These are phyloP conservation scores for Polypedilum vanderplanki DNA, from an alignment of 1,140 invertebrate species.

Conservation along the genomic window DNA sequence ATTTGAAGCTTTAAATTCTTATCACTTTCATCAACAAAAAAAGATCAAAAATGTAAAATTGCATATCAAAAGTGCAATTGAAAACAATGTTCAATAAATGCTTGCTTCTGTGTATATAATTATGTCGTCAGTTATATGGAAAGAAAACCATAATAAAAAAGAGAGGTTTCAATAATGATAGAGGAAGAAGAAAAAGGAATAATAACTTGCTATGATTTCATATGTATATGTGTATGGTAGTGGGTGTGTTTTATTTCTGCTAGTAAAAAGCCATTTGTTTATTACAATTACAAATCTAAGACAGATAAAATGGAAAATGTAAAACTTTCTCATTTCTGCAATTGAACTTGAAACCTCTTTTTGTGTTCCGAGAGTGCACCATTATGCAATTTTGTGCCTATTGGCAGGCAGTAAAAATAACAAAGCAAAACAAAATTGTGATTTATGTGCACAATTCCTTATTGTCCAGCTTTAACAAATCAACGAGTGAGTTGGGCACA, in stretches of 20 bases:
- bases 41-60: too few species aligned
- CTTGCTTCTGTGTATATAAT: too few species aligned
- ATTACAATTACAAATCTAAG: neutral
- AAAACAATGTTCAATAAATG: too few species aligned
- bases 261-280: too few species aligned
- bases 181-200: neutral
- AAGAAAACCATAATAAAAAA: too few species aligned
- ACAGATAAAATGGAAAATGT: neutral
- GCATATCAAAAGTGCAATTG: too few species aligned
- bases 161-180: neutral
- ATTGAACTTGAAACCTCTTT: conserved; percentile 1
- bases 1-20: too few species aligned
- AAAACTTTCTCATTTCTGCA: conserved; percentile 2
- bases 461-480: conserved; percentile 18
- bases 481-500: conserved; percentile 15
- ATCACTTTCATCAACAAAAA: too few species aligned
- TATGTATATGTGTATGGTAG: too few species aligned
- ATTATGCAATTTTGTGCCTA: neutral
- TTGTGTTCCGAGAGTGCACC: neutral
- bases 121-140: too few species aligned
- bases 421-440: neutral
- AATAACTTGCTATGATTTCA: too few species aligned
- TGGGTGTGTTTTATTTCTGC: too few species aligned
- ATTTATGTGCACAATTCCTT: conserved; percentile 20
- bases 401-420: neutral